A percentile compares a stretch with the other conserved stretches of the same genome.
phyloP scores from a whole-genome alignment of 1,140 invertebrate species.

The Lethrus apterus region DNA sequence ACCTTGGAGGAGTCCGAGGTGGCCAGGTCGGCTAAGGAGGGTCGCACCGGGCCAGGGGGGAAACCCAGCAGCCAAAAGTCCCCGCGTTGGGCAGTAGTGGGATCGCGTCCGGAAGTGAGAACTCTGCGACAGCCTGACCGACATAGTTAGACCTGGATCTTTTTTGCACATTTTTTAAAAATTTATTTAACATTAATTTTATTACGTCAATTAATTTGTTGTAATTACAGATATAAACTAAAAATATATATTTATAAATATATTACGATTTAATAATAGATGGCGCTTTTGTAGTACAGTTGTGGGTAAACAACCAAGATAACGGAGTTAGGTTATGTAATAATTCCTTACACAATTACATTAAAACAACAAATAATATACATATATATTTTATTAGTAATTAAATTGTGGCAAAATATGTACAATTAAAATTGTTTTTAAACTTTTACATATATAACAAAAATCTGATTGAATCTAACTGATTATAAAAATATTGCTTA shows the following conservation, averaged over 20 bases:
- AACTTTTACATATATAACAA: too few species aligned
- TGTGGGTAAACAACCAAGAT: background rate
- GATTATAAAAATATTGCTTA: too few species aligned
- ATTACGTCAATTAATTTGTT: too few species aligned
- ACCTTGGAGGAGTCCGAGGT: slow-evolving; percentile 65
- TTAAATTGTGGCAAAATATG: too few species aligned
- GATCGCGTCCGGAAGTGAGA: slow-evolving; percentile 92
- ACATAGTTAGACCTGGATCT: slow-evolving; percentile 75
- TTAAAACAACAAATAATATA: too few species aligned
- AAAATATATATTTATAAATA: background rate
- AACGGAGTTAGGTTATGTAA: background rate
- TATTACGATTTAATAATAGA: too few species aligned
- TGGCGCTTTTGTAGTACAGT: too few species aligned
- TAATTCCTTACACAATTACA: background rate
- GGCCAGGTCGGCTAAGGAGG: slow-evolving; percentile 89
- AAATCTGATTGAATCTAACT: too few species aligned
- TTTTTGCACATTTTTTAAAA: slow-evolving; percentile 50
- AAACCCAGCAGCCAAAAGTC: slow-evolving; percentile 94
- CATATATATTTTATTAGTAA: too few species aligned
- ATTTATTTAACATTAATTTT: background rate
- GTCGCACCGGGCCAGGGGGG: slow-evolving; percentile 93
- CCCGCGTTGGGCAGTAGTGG: slow-evolving; percentile 94
- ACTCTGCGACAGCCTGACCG: slow-evolving; percentile 71
- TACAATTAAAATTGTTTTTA: too few species aligned
- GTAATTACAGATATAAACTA: background rate